A percentile compares a stretch with the other conserved stretches of the same genome.
These are phyloP conservation scores for Ichneumon xanthorius DNA, from an alignment of 2,888 invertebrate genomes.

Conservation along the genomic window DNA sequence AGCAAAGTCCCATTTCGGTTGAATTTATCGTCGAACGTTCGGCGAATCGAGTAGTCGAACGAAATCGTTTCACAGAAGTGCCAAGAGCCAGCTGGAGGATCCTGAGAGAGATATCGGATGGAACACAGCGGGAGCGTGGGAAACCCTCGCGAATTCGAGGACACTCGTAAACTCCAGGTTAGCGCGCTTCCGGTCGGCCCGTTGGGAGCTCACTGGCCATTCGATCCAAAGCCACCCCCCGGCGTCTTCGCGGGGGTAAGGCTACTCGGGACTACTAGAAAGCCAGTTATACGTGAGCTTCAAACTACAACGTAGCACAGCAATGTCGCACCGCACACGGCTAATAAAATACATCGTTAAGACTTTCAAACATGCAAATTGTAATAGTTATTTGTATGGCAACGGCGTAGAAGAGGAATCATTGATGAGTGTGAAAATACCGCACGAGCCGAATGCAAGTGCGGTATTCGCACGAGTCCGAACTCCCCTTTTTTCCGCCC, in stretches of 20 bases:
- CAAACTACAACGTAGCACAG: background rate
- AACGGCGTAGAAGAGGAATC: no score
- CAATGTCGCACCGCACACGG: background rate
- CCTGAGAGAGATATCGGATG: background rate
- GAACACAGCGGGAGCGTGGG: background rate
- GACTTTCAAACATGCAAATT: background rate
- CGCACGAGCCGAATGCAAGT: no score
- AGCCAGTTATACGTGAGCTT: background rate
- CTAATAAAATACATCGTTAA: background rate
- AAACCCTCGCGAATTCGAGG: conserved; percentile 17
- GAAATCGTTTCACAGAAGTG: conserved; percentile 17
- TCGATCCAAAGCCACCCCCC: conserved; percentile 7
- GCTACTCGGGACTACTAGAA: background rate
- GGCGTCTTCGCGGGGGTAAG: background rate
- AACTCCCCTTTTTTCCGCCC: no score
- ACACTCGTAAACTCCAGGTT: conserved; percentile 45
- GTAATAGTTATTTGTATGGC: no score
- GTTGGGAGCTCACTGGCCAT: conserved; percentile 2
- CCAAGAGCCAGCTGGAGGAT: conserved; percentile 30
- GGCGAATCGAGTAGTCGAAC: conserved; percentile 10
- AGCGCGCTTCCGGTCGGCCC: conserved; percentile 14
- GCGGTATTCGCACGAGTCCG: no score
- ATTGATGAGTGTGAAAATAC: no score
- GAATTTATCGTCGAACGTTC: conserved; percentile 39
- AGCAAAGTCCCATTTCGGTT: conserved; percentile 10